Conservation (phyloP, 2,797 vertebrate species). For the Danio choprae region DNA sequence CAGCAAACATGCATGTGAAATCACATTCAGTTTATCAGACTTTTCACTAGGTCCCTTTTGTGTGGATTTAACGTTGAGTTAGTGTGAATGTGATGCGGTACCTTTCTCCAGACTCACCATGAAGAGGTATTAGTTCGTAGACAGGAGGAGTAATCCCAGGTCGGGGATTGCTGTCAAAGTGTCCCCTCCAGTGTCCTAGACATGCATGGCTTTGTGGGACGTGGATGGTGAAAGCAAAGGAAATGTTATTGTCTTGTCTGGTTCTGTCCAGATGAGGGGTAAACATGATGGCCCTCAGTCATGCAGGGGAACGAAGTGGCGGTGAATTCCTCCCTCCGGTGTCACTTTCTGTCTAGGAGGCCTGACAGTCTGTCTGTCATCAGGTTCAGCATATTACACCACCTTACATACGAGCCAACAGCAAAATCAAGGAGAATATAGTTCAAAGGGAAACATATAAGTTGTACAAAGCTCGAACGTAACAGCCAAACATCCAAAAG, state of each 20-base stretch:
- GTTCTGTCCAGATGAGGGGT: slow-evolving; percentile 79
- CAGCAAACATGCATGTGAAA: slow-evolving; percentile 70
- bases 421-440: slow-evolving; percentile 36
- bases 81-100: slow-evolving; percentile 67
- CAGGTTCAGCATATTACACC: slow-evolving; percentile 25
- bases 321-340: slow-evolving; percentile 36
- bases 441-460: slow-evolving; percentile 23
- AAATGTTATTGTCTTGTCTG: slow-evolving; percentile 73
- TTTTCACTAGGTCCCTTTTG: slow-evolving; percentile 45
- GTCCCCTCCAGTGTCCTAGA: slow-evolving; percentile 78
- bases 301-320: slow-evolving; percentile 30
- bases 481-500: slow-evolving; percentile 5
- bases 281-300: slow-evolving; percentile 64
- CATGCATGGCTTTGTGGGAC: slow-evolving; percentile 67
- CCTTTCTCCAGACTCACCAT: slow-evolving; percentile 63
- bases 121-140: slow-evolving; percentile 68
- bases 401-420: slow-evolving; percentile 38
- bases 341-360: slow-evolving; percentile 42
- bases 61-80: slow-evolving; percentile 71
- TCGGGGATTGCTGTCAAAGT: slow-evolving; percentile 73
- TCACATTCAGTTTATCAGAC: slow-evolving; percentile 56
- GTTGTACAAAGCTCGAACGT: slow-evolving; percentile 15
- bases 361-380: slow-evolving; percentile 45
- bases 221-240: slow-evolving; percentile 66
- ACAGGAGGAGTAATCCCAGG: slow-evolving; percentile 77